Evolutionary conservation across 1,140 invertebrate species (phyloP), one percentile per base, ranked within the genome.

Genomic region (Diorhabda carinulata): DNA sequence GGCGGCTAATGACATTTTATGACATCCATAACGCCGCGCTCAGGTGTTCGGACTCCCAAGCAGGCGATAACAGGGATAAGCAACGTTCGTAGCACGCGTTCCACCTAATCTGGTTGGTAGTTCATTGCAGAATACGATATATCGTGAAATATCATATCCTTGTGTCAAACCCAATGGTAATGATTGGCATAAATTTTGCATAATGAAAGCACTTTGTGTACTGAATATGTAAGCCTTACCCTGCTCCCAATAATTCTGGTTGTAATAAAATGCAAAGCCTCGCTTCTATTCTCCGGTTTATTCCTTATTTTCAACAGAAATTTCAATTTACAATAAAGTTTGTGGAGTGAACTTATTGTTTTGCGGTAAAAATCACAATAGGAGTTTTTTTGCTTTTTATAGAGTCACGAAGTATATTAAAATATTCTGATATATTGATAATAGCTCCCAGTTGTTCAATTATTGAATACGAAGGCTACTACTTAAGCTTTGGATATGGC

Each of bases 131-230:
- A 60, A 70, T 58, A 71, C 74, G 73, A 73, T 79, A 75, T 81
- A 80, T 77, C 67, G 75, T 77, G 74, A 78, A 78, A 80, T 81
- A 81, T 79, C 79, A 79, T 80, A 79, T 79, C 74, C 76, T 69
- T 59, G 73, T 78, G 79, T 80, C 78, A 80, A 77, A 78, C 70
- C 72, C 76, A 80, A 81, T 75, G 79, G 76, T 81, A 81, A 81
- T 81, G 79, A 81, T 81, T 81, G 79, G 77, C 78, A 81, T 81
- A 81, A 81, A 81, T 81, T 81, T 76, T 72, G 72, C 73, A 75
- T 81, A 81, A 81, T 79, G 78, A 81, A 79, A 75, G 79, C 76
- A 75, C 69, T 78, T 78, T 74, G 76, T 69, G 71, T 77, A 72
- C 70, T 52, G 69, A 57, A 71, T 70, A 69, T 73, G 69, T 64